These are phyloP conservation scores for Camponotus floridanus DNA, from an alignment of 1,140 invertebrate genomes.

Conservation along the genomic window DNA sequence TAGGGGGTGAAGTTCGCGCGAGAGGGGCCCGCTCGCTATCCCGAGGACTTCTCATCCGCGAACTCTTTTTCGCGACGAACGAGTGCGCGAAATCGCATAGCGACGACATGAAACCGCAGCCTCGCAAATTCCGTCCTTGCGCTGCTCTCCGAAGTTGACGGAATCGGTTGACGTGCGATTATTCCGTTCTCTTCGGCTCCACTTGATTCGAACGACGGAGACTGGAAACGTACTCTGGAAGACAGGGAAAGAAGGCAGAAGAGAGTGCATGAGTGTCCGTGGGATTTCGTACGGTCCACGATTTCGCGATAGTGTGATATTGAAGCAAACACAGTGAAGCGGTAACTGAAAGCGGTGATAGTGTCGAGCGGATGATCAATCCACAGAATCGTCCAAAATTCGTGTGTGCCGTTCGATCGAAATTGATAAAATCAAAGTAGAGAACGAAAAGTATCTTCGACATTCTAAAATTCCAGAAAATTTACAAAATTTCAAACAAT, in stretches of 20 bases:
- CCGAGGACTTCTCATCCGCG: neutral
- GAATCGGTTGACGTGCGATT: neutral
- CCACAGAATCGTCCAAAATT: neutral
- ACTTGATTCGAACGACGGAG: neutral
- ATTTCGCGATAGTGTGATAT: neutral
- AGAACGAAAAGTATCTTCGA: slow-evolving; percentile 9
- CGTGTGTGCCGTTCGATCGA: neutral
- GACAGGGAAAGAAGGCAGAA: neutral
- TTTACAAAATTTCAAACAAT: neutral
- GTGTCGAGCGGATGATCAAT: neutral
- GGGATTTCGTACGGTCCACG: neutral
- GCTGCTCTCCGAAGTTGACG: neutral
- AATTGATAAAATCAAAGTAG: neutral
- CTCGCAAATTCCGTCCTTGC: slow-evolving; percentile 11
- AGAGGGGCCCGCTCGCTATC: slow-evolving; percentile 30
- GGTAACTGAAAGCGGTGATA: neutral
- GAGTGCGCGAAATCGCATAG: neutral
- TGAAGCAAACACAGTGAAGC: neutral
- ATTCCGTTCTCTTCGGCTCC: neutral
- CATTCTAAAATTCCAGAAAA: neutral
- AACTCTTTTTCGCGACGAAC: slow-evolving; percentile 3
- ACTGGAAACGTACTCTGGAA: neutral
- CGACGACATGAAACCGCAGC: slow-evolving; percentile 8
- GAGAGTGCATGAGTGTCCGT: neutral
- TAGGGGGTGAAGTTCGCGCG: slow-evolving; percentile 46